Evolutionary conservation across 1,140 invertebrate species (phyloP).

Genomic region (Dendroctonus ponderosae): DNA sequence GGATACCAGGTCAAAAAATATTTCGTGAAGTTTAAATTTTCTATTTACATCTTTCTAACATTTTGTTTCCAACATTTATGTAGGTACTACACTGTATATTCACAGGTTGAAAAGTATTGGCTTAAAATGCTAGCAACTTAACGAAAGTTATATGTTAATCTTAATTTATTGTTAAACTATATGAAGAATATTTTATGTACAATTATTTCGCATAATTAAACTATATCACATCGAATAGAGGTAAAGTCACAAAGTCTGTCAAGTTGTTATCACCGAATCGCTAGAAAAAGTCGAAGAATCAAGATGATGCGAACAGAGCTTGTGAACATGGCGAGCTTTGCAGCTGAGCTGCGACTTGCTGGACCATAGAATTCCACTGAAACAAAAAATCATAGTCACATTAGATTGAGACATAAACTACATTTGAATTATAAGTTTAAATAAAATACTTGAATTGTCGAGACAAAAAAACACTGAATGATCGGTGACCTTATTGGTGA

Average conservation of each 20-base stretch:
- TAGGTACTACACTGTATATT: too few relatives aligned
- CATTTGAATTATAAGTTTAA: not conserved
- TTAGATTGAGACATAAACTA: not conserved
- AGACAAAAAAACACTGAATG: too few relatives aligned
- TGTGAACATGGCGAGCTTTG: not conserved
- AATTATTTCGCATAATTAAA: not conserved
- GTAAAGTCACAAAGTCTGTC: not conserved
- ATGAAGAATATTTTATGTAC: not conserved
- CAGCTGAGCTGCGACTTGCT: constrained; percentile 2
- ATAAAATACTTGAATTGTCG: too few relatives aligned
- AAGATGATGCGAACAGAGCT: not conserved
- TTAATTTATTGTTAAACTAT: not conserved
- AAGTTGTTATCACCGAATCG: not conserved
- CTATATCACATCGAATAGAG: not conserved
- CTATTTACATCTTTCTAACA: too few relatives aligned
- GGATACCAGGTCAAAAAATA: too few relatives aligned
- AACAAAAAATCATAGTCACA: constrained; percentile 4
- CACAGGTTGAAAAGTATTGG: too few relatives aligned
- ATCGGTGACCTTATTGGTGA: too few relatives aligned
- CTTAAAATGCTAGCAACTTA: too few relatives aligned
- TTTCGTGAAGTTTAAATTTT: too few relatives aligned
- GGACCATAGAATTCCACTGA: constrained; percentile 20
- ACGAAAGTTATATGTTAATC: not conserved
- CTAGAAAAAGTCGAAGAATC: not conserved
- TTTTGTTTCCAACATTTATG: too few relatives aligned